These are phyloP conservation scores for Caprella mutica DNA, from an alignment of 2,888 invertebrate genomes.

Conservation along the genomic window DNA sequence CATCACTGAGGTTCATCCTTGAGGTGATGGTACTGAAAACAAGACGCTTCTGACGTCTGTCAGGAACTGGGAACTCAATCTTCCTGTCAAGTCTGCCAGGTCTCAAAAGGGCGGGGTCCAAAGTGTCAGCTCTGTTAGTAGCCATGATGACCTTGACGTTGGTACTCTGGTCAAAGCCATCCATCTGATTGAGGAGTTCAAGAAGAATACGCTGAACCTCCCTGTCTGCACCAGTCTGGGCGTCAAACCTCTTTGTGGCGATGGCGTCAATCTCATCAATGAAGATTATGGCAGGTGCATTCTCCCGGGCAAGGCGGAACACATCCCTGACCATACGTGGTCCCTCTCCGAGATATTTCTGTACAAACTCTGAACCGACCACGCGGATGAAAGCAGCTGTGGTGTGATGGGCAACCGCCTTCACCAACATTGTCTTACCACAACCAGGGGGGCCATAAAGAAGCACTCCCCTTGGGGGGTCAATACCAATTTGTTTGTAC, in stretches of 20 bases:
- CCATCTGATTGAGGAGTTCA: constrained; percentile 98
- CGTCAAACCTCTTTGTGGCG: constrained; percentile 96
- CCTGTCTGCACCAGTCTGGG: constrained; percentile 94
- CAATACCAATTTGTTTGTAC: constrained; percentile 87
- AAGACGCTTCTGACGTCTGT: constrained; percentile 76
- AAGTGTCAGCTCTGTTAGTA: constrained; percentile 90
- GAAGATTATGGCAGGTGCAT: constrained; percentile 98
- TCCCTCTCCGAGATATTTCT: constrained; percentile 97
- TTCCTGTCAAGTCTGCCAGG: constrained; percentile 95
- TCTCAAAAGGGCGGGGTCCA: constrained; percentile 91
- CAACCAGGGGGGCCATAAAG: constrained; percentile 99
- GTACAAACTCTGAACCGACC: constrained; percentile 98
- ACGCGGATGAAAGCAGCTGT: constrained; percentile 53
- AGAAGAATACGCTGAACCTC: constrained; percentile 96
- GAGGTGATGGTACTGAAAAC: constrained; percentile 96
- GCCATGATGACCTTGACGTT: constrained; percentile 97
- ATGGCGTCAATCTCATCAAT: constrained; percentile 99
- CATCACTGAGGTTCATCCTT: constrained; percentile 94
- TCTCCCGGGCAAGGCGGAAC: constrained; percentile 95
- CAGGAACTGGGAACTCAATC: constrained; percentile 97
- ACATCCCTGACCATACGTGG: constrained; percentile 99
- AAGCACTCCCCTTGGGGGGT: constrained; percentile 93
- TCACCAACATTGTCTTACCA: constrained; percentile 98
- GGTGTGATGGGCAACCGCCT: constrained; percentile 96
- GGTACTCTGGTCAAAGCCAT: constrained; percentile 99